Conservation (phyloP, 2,888 invertebrate species). For the Apoda limacodes region DNA sequence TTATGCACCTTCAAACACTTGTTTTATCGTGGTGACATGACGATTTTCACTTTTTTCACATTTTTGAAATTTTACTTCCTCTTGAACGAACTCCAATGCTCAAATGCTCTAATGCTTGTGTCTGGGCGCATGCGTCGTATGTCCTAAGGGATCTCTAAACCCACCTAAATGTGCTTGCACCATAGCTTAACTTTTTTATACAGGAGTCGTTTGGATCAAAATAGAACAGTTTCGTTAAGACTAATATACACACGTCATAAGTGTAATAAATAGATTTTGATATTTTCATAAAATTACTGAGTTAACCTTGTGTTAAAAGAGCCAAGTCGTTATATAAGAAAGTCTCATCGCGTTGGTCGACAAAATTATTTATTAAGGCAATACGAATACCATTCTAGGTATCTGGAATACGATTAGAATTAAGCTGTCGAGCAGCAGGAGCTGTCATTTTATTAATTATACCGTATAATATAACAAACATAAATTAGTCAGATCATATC, state of each 20-base stretch:
- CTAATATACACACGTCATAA: constrained; percentile 4
- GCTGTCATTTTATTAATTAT: too few species aligned
- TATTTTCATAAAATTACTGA: constrained; percentile 12
- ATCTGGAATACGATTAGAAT: constrained; percentile 9
- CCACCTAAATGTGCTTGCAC: constrained; percentile 2
- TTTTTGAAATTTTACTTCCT: too few species aligned
- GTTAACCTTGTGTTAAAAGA: constrained; percentile 9
- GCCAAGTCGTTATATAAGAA: constrained; percentile 11
- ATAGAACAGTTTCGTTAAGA: constrained; percentile 1
- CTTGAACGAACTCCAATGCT: too few species aligned
- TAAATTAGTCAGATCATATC: too few species aligned
- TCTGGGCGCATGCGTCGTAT: constrained; percentile 9
- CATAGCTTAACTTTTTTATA: too few species aligned
- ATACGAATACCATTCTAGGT: constrained; percentile 8
- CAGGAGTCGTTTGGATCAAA: too few species aligned
- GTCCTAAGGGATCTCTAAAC: constrained; percentile 6
- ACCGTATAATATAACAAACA: too few species aligned
- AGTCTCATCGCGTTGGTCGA: constrained; percentile 13
- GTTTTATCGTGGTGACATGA: too few species aligned
- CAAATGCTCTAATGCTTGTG: constrained; percentile 1
- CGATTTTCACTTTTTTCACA: too few species aligned
- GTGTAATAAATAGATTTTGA: constrained; percentile 7
- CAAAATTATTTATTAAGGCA: constrained; percentile 13
- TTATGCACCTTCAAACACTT: too few species aligned
- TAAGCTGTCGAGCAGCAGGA: too few species aligned